These are phyloP conservation scores for Chaunax sp. DNA, from an alignment of 2,797 vertebrate species.

Conservation along the genomic window DNA sequence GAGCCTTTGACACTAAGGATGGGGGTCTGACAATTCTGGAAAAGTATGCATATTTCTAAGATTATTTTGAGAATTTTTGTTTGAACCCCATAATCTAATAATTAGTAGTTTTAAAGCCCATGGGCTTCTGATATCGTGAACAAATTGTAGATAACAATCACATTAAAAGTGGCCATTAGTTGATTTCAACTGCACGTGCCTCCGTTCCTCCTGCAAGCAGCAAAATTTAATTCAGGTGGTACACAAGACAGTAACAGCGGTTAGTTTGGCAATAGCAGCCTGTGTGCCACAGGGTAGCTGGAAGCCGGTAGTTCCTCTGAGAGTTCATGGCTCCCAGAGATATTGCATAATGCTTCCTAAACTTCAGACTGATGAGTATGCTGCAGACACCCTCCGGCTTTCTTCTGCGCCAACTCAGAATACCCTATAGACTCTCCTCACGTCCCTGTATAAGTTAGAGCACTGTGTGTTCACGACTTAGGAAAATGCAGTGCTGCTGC, in stretches of 20 bases:
- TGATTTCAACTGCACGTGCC: background rate
- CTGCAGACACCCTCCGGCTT: background rate
- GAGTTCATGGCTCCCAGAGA: slow-evolving; percentile 8
- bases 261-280: slow-evolving; percentile 28
- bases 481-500: background rate
- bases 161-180: background rate
- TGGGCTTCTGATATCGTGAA: background rate
- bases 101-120: background rate
- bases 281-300: slow-evolving; percentile 21
- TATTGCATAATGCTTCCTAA: slow-evolving; percentile 6
- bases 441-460: background rate
- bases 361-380: slow-evolving; percentile 31
- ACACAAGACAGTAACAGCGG: slow-evolving; percentile 24
- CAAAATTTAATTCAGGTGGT: slow-evolving; percentile 9
- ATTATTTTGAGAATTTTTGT: background rate
- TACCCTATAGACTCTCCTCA: slow-evolving; percentile 1
- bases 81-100: background rate
- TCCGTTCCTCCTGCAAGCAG: background rate
- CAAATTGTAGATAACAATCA: background rate
- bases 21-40: background rate
- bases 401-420: slow-evolving; percentile 5
- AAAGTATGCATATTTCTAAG: background rate
- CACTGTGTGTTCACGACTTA: background rate
- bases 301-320: slow-evolving; percentile 21
- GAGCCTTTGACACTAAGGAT: background rate